Base-by-base conservation (phyloP, 2,888 invertebrate genomes). In the Lypha dubia region DNA sequence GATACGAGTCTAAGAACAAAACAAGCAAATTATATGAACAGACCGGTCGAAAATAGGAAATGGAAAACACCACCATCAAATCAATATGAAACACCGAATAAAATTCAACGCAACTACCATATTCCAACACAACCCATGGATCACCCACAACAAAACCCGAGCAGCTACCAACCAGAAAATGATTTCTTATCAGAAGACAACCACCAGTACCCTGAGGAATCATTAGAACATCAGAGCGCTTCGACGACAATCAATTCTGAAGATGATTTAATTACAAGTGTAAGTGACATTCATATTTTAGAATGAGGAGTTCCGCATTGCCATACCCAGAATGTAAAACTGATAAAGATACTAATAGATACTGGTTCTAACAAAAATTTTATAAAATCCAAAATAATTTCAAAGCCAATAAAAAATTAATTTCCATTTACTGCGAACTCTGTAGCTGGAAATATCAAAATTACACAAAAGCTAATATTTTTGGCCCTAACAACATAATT, bases 61-160 rank as follows among this genome's bases (percentile, higher is more conserved):
- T 63, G 44, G 63, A 62, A 62, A 62, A 41, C 8, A 8, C 44
- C 22, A n/a, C 35, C 7, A 11, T 20, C 58, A 60, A 60, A 60
- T 60, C 35, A 60, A 58, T 58, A 58, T 2, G 32, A n/a, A 32
- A 32, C 58, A 58, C 58, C 58, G 9, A 58, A 32, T 32, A 58
- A 58, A 58, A 32, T 58, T 8, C 58, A 58, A 32, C 58, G 58
- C 7, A 58, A 58, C 32, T 58, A 58, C n/a, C n/a, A n/a, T n/a
- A n/a, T n/a, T n/a, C n/a, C n/a, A n/a, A n/a, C n/a, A n/a, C n/a
- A n/a, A n/a, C 8, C 58, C 32, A 17, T 17, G n/a, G 0, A 15
- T 17, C 32, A 58, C 7, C 32, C 58, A 58, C 58, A 32, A 58
- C 58, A 32, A 32, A 32, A 32, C 7, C 5, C 28, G 8, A 58